Percentiles rank a stretch among this genome's conserved stretches.
Conservation (phyloP, 1,140 invertebrate species). For the Matsumurasca onukii region DNA sequence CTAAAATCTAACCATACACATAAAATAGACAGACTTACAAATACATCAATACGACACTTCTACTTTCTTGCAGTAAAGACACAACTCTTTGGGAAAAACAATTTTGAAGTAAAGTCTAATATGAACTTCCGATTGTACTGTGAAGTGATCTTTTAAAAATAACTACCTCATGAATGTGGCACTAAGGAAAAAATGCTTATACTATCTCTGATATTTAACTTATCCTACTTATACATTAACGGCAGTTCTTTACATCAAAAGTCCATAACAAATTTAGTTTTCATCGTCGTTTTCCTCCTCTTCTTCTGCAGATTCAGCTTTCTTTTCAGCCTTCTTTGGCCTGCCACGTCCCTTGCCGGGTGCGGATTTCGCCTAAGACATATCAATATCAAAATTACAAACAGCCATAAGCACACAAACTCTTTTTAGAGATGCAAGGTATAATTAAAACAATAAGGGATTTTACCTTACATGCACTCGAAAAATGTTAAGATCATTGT, state of each 20-base stretch:
- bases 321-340: slow-evolving; percentile 38
- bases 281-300: slow-evolving; percentile 39
- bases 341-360: slow-evolving; percentile 35
- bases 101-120: background rate
- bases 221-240: background rate
- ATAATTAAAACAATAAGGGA: background rate
- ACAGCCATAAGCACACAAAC: background rate
- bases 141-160: background rate
- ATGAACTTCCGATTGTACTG: background rate
- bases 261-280: background rate
- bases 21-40: too few species aligned
- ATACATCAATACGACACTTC: too few species aligned
- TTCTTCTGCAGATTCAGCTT: slow-evolving; percentile 36
- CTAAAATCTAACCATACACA: too few species aligned
- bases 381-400: background rate
- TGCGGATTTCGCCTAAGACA: slow-evolving; percentile 27
- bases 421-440: background rate
- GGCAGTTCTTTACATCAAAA: background rate
- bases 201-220: background rate
- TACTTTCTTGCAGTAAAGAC: background rate
- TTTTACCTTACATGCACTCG: background rate
- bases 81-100: background rate
- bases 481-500: background rate
- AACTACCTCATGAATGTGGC: background rate
- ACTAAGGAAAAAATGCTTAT: background rate